These are phyloP conservation scores for Pachyuromys duprasi DNA, from an alignment of 2,797 vertebrate species.

Conservation along the genomic window DNA sequence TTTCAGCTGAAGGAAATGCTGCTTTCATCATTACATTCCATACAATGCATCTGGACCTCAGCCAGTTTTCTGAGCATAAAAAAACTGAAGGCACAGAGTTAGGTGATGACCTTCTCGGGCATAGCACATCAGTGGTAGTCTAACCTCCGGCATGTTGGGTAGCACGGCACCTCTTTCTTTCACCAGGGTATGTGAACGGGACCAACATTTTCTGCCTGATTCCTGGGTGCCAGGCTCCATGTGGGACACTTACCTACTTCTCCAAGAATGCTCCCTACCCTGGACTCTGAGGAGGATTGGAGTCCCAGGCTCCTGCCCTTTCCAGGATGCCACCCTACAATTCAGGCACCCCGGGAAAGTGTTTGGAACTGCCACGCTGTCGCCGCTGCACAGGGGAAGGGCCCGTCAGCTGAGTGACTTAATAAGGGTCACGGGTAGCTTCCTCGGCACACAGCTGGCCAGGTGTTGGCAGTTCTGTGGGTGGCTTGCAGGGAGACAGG, in stretches of 20 bases:
- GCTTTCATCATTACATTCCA: background rate
- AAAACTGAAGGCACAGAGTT: background rate
- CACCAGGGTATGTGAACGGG: background rate
- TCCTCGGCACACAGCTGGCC: background rate
- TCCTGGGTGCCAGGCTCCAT: background rate
- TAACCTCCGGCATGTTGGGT: background rate
- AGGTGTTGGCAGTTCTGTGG: slow-evolving; percentile 24
- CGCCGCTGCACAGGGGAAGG: slow-evolving; percentile 20
- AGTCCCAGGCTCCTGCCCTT: background rate
- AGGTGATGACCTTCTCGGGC: background rate
- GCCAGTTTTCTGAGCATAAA: background rate
- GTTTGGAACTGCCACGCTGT: slow-evolving; percentile 50
- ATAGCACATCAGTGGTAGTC: fast-evolving
- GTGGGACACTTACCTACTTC: background rate
- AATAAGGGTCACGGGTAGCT: slow-evolving; percentile 46
- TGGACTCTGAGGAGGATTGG: background rate
- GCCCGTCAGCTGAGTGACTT: slow-evolving; percentile 16
- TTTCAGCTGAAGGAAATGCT: background rate
- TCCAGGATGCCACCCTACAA: slow-evolving; percentile 68
- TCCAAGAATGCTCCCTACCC: background rate
- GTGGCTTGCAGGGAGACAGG: slow-evolving; percentile 57
- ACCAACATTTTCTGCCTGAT: background rate
- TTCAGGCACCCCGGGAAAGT: slow-evolving; percentile 52
- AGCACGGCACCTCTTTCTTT: background rate
- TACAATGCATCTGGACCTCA: slow-evolving; percentile 16